Base-by-base conservation (phyloP, 92 coral and sea anemone species). In the Palythoa grandis region DNA sequence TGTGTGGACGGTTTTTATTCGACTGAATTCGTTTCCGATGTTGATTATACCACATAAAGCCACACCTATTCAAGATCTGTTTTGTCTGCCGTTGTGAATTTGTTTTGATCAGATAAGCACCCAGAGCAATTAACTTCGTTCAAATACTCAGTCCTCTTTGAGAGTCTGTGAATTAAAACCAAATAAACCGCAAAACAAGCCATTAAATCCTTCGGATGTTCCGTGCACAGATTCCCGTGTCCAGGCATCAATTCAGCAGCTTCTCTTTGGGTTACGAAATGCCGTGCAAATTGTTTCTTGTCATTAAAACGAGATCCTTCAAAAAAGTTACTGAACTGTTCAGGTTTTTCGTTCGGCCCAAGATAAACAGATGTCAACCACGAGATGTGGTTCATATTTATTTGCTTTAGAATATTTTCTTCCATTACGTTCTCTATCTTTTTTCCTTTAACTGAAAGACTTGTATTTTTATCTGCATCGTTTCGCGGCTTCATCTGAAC, bases 31-130 rank as follows among this genome's bases (percentile, higher is more conserved):
- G 20, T 63, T 24, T 63, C 4, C 22, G 9, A 3, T 37, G 37
- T 13, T 57, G n/a, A 19, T 58, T 11, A 14, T 58, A 12, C 65
- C 65, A 58, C 65, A 14, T 58, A 75, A 16, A 4, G 37, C 74
- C 61, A 23, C 74, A 50, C 74, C 74, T 80, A 80, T 48, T 80
- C 85, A 67, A 80, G 57, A 16, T 79, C 84, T 65, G 56, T n/a
- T 79, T 65, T 43, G 37, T 80, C 60, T 66, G 85, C 22, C 58
- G 17, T 8, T 40, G 73, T n/a, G 22, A 24, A 52, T 43, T 66
- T 80, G 25, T 19, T 80, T 63, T 43, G 61, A 66, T 67, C 47
- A 23, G 57, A 20, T 7, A 80, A 80, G 20, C 47, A 39, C n/a
- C 39, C 53, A 67, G n/a, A 10, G 14, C 12, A 14, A 12, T 24